A percentile compares a stretch with the other conserved stretches of the same genome.
Evolutionary conservation across 92 coral and sea anemone genomes (phyloP).

Genomic region (Blastomussa wellsi): DNA sequence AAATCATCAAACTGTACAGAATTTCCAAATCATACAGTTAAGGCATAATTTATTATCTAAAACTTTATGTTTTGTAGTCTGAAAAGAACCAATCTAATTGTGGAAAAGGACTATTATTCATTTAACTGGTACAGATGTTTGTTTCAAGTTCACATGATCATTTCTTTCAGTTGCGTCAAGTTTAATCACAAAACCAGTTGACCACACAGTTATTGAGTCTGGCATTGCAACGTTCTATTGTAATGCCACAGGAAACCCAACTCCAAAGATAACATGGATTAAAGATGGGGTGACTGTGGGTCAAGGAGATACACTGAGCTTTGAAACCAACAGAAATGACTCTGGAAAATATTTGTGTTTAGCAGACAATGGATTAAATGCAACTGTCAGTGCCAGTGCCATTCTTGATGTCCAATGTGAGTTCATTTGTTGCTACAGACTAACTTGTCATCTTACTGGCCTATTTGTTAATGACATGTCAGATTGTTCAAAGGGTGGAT

Average conservation of each 20-base stretch:
- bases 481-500: too few species aligned
- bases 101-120: neutral
- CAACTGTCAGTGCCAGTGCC: neutral
- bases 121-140: neutral
- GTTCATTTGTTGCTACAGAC: too few species aligned
- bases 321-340: conserved; percentile 1
- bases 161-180: conserved; percentile 2
- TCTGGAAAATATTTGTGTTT: conserved; percentile 11
- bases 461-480: too few species aligned
- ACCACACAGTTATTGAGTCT: neutral
- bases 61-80: neutral
- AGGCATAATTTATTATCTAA: neutral
- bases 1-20: neutral
- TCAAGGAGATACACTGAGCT: neutral
- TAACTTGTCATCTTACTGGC: too few species aligned
- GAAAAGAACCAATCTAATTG: neutral
- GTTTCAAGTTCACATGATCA: too few species aligned
- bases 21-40: neutral
- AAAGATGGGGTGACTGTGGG: neutral
- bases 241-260: conserved; percentile 1
- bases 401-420: neutral
- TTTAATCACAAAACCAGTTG: neutral
- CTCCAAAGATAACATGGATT: conserved; percentile 17
- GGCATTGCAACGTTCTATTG: neutral
- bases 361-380: neutral